Evolutionary conservation across 2,888 invertebrate species (phyloP).

Genomic region (Plebejus anna): DNA sequence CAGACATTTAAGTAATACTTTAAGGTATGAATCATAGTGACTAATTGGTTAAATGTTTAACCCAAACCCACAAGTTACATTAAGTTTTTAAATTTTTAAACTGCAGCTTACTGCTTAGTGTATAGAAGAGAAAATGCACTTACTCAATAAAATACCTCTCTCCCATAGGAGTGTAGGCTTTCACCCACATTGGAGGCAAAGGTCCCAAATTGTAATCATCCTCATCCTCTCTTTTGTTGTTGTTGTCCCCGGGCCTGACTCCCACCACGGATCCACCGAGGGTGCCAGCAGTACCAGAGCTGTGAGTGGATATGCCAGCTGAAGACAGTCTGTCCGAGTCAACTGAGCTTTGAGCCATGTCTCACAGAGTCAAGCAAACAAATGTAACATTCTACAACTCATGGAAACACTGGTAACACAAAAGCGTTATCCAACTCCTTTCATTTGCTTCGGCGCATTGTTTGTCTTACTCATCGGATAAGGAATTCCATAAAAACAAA

Average conservation of each 20-base stretch:
- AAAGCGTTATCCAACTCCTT: constrained; percentile 35
- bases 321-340: constrained; percentile 74
- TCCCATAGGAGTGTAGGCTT: constrained; percentile 97
- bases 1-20: background rate
- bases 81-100: background rate
- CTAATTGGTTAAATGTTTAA: background rate
- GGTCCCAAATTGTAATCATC: constrained; percentile 92
- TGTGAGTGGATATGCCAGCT: constrained; percentile 73
- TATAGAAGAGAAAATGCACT: constrained; percentile 55
- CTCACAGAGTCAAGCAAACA: constrained; percentile 36
- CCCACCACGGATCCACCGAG: constrained; percentile 73
- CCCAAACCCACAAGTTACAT: background rate
- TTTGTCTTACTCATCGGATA: constrained; percentile 58
- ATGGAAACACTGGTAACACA: constrained; percentile 32
- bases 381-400: constrained; percentile 31
- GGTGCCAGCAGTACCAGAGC: constrained; percentile 71
- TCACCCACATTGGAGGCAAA: constrained; percentile 97
- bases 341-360: constrained; percentile 69
- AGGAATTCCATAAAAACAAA: constrained; percentile 68
- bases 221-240: constrained; percentile 76
- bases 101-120: background rate
- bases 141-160: constrained; percentile 99
- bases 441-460: constrained; percentile 43
- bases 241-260: constrained; percentile 64
- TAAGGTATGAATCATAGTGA: constrained; percentile 16